Base-by-base conservation (phyloP, 2,888 invertebrate genomes). In the Hermaeophaga mercurialis region DNA sequence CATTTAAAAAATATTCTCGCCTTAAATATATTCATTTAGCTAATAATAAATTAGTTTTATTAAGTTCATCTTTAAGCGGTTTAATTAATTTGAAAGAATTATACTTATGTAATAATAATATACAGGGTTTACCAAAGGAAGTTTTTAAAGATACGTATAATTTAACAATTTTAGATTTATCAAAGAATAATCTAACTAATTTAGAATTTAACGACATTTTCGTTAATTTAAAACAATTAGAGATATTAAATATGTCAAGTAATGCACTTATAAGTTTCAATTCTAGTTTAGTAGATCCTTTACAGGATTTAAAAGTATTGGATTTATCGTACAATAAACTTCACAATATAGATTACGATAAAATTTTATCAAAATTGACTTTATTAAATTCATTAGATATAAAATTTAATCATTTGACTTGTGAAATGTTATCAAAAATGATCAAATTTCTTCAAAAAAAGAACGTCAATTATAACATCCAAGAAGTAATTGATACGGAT, bases 311-410 rank as follows among this genome's bases (percentile, higher is more conserved):
- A 6, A 62, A 68, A 28, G 63, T 66, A 19, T 58, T 78, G 9
- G 74, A 75, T 60, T 56, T 78, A 46, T 69, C 69, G 8, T 66
- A 70, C 22, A 78, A 78, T 61, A 58, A 67, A 44, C 54, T 78
- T 15, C 66, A 67, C 45, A 65, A 62, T 39, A 69, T 77, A 9
- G 72, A 76, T 48, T 75, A 75, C 50, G 67, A 71, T 24, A 36
- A 65, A 15, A 72, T 75, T 8, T 58, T 76, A n/a, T 66, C 70
- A 3, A 62, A 70, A 33, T 55, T 76, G 39, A 71, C 72, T 3
- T 66, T 68, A 36, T 61, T 77, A 34, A 64, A 64, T 19, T 65
- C 67, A 11, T 69, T 77, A 17, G 73, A 75, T 59, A 66, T 76
- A 1, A 72, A 73, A 52, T 69, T 67, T 19, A 77, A 77, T 60